These are phyloP conservation scores for Dasypogon diadema DNA, from an alignment of 2,888 invertebrate species.

Conservation along the genomic window DNA sequence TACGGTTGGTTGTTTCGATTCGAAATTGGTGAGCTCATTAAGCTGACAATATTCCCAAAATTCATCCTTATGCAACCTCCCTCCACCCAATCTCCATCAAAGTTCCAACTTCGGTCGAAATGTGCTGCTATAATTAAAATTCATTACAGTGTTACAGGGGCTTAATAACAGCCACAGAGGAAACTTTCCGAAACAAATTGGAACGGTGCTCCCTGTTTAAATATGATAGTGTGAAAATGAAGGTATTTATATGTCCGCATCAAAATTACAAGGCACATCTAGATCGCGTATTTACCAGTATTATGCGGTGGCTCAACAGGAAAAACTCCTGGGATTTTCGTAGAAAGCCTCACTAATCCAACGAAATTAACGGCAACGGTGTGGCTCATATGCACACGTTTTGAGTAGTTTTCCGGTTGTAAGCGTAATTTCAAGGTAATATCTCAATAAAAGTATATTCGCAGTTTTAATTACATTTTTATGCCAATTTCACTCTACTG, in stretches of 20 bases:
- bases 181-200: constrained; percentile 6
- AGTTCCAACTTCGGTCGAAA: neutral
- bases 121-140: constrained; percentile 15
- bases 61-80: too few relatives aligned
- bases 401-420: neutral
- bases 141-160: neutral
- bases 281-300: neutral
- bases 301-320: constrained; percentile 24
- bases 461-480: neutral
- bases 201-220: neutral
- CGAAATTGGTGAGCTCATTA: constrained; percentile 47
- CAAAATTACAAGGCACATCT: neutral
- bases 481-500: neutral
- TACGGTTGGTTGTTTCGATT: neutral
- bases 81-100: too few relatives aligned
- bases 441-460: neutral
- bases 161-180: neutral
- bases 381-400: neutral
- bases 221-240: neutral
- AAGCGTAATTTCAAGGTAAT: neutral
- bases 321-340: constrained; percentile 17
- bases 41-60: constrained; percentile 26
- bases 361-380: constrained; percentile 23
- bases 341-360: constrained; percentile 25
- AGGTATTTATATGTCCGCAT: neutral